phyloP scores from a whole-genome alignment of 2,113 vertebrate genomes.

The Carettochelys insculpta region DNA sequence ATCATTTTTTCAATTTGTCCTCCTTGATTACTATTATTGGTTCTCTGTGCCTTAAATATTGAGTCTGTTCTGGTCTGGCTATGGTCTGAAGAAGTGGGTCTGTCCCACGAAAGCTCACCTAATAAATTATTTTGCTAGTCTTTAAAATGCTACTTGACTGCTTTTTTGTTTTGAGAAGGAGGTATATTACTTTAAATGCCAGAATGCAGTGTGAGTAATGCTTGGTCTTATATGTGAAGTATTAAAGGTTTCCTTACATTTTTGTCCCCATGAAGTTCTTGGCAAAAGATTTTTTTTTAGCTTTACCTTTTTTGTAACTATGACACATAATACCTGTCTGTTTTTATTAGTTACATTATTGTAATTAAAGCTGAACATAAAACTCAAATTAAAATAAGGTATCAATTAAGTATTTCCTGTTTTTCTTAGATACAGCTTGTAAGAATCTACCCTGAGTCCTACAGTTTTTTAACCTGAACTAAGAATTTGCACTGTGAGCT shows the following conservation, averaged over 20 bases:
- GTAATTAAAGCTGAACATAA: neutral
- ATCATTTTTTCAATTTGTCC: too few relatives aligned
- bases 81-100: too few relatives aligned
- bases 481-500: neutral
- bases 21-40: too few relatives aligned
- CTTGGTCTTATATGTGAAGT: neutral
- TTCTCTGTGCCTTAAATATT: too few relatives aligned
- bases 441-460: slow-evolving; percentile 1
- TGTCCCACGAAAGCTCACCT: too few relatives aligned
- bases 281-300: neutral
- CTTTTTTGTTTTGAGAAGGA: too few relatives aligned
- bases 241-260: neutral
- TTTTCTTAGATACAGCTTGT: slow-evolving; percentile 18
- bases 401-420: neutral
- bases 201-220: neutral
- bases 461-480: neutral
- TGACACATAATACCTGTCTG: neutral
- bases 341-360: neutral
- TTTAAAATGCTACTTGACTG: too few relatives aligned
- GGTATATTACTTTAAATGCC: neutral
- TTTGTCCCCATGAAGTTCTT: neutral
- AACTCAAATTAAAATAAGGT: neutral
- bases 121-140: too few relatives aligned
- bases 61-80: too few relatives aligned
- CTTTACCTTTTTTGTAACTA: neutral